Base-by-base conservation (phyloP, 1,140 invertebrate species). In the Lepidurus apus region DNA sequence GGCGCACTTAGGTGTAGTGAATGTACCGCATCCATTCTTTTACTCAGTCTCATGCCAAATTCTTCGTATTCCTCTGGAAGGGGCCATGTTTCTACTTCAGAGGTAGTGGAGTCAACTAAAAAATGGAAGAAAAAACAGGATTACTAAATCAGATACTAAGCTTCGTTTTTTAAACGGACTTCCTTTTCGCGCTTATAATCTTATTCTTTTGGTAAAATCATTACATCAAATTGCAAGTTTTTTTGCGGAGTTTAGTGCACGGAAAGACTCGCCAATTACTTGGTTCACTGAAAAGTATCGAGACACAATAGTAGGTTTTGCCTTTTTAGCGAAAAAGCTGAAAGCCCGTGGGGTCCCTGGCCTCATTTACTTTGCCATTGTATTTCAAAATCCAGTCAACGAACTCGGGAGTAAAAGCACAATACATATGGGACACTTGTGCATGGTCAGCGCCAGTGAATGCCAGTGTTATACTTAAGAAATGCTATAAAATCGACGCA, bases 21-120 rank as follows among this genome's bases (percentile, higher is more conserved):
- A 65, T 65, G 53, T 17, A 8, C 21, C 17, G 8, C 21, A 17
- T 65, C 53, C 53, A 65, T 65, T 21, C 53, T 65, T 65, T 21
- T 65, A 65, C 53, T 65, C 21, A 65, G 13, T 17, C 53, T 21
- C 53, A 65, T 65, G 8, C 53, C 53, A 65, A 65, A 65, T 17
- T 65, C 53, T 65, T 65, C 17, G 13, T 65, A 65, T 65, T 65
- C 53, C 53, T 65, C 53, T 65, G 53, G 53, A 65, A 65, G 53
- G 53, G 53, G 53, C 53, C 53, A 65, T 65, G 17, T 21, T 65
- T 21, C 53, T n/a, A 21, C 53, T 17, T 65, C 53, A 13, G 21
- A 65, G 21, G 53, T 65, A n/a, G 53, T 65, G 8, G 53, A 65
- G 7, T 65, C 53, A 65, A 9, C 53, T 65, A 65, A 7, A 65